Conservation (phyloP, 2,888 invertebrate species). For the Apamea sordens region DNA sequence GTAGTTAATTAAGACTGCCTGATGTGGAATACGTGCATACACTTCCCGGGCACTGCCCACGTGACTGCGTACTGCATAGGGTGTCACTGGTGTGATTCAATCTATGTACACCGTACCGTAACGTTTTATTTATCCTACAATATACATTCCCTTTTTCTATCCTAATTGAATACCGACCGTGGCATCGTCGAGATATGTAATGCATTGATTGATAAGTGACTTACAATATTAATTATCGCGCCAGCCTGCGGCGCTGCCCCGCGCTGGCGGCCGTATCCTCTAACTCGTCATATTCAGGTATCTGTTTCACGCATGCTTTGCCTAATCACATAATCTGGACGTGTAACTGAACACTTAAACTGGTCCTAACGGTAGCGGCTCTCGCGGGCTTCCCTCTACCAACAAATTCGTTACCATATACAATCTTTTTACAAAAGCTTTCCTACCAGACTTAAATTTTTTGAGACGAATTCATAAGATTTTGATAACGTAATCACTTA, state of each 20-base stretch:
- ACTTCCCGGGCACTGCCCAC: conserved; percentile 14
- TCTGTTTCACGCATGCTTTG: conserved; percentile 87
- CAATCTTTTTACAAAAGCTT: conserved; percentile 80
- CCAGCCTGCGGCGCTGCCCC: conserved; percentile 62
- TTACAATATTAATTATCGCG: conserved; percentile 70
- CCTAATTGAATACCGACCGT: conserved; percentile 75
- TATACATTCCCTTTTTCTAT: conserved; percentile 70
- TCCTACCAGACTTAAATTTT: conserved; percentile 77
- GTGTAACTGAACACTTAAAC: conserved; percentile 88
- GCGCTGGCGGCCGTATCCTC: conserved; percentile 61
- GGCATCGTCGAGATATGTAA: conserved; percentile 80
- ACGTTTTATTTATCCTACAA: conserved; percentile 65
- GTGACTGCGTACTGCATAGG: conserved; percentile 16
- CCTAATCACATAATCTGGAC: conserved; percentile 88
- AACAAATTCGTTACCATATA: conserved; percentile 78
- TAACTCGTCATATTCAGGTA: conserved; percentile 81
- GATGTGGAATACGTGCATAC: conserved; percentile 63
- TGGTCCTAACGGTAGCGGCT: conserved; percentile 84
- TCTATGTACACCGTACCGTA: conserved; percentile 59
- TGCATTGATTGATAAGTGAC: conserved; percentile 71
- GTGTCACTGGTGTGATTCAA: conserved; percentile 47
- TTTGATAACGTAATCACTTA: conserved; percentile 82
- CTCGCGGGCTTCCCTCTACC: conserved; percentile 74
- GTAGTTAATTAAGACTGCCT: conserved; percentile 65
- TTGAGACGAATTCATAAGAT: conserved; percentile 73